phyloP scores from a whole-genome alignment of 2,888 invertebrate genomes.

The Machimus atricapillus region DNA sequence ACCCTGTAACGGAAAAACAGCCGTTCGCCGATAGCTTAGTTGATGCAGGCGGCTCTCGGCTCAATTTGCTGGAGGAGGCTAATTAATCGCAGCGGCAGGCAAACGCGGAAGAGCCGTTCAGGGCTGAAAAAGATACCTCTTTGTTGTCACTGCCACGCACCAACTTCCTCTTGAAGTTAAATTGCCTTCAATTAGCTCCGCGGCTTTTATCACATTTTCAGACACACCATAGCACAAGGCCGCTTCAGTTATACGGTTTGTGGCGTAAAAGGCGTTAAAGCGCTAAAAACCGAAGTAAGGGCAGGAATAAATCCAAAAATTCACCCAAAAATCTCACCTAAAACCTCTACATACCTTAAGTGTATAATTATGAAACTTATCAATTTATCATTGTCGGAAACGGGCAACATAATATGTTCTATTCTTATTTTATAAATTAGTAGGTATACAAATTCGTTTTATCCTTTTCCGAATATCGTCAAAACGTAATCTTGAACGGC shows the following conservation, averaged over 20 bases:
- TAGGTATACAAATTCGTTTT: too few relatives aligned
- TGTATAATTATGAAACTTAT: too few relatives aligned
- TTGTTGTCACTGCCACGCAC: neutral
- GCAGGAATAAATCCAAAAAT: neutral
- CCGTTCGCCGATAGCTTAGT: neutral
- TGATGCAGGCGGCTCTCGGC: neutral
- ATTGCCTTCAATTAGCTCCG: neutral
- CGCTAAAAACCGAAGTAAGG: neutral
- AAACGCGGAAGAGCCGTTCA: neutral
- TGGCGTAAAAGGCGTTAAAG: neutral
- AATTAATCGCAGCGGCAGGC: neutral
- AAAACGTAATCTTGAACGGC: too few relatives aligned
- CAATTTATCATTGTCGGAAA: too few relatives aligned
- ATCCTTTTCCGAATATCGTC: too few relatives aligned
- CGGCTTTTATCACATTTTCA: neutral
- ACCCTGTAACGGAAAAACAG: neutral
- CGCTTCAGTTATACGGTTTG: neutral
- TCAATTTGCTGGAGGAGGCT: neutral
- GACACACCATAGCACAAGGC: neutral
- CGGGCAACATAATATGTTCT: too few relatives aligned
- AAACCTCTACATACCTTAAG: too few relatives aligned
- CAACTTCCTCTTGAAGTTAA: neutral
- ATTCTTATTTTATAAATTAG: too few relatives aligned
- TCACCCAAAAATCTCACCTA: too few relatives aligned
- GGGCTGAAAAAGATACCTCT: neutral